A percentile compares a stretch with the other conserved stretches of the same genome.
phyloP scores from a whole-genome alignment of 2,797 vertebrate genomes.

The Tadarida brasiliensis region DNA sequence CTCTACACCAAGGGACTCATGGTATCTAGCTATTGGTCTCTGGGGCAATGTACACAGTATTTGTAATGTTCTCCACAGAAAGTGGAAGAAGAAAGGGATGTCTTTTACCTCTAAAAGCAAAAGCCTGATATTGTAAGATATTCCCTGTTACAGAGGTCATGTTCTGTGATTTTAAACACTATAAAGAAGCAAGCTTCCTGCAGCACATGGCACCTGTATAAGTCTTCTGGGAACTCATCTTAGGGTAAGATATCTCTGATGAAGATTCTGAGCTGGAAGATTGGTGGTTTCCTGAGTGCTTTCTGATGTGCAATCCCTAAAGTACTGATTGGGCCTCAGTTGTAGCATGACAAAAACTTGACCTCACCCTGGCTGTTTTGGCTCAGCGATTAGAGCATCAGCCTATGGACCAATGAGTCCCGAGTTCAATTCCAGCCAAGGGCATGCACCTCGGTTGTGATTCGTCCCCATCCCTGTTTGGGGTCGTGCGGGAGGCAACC shows the following conservation, averaged over 20 bases:
- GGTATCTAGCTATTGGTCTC: slow-evolving; percentile 47
- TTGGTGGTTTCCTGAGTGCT: neutral
- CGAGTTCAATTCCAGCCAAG: no score
- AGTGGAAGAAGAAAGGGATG: slow-evolving; percentile 4
- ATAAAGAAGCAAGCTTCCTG: neutral
- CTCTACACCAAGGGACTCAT: neutral
- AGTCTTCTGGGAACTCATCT: neutral
- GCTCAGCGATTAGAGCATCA: no score
- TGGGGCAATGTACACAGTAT: slow-evolving; percentile 1
- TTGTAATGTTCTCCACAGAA: slow-evolving; percentile 63
- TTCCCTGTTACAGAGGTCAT: neutral
- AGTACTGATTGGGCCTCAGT: neutral
- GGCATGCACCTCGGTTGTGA: no score
- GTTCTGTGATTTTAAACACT: slow-evolving; percentile 32
- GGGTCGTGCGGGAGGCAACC: no score
- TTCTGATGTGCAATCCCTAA: neutral
- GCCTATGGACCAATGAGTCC: no score
- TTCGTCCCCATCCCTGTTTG: no score
- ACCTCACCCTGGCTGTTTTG: no score
- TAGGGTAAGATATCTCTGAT: neutral
- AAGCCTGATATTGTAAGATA: neutral
- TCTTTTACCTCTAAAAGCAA: slow-evolving; percentile 51
- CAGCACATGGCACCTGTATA: neutral
- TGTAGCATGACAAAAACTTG: neutral
- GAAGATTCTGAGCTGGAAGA: neutral